Base-by-base conservation (phyloP, 2,113 vertebrate genomes). In the Nannobrachium achirus region DNA sequence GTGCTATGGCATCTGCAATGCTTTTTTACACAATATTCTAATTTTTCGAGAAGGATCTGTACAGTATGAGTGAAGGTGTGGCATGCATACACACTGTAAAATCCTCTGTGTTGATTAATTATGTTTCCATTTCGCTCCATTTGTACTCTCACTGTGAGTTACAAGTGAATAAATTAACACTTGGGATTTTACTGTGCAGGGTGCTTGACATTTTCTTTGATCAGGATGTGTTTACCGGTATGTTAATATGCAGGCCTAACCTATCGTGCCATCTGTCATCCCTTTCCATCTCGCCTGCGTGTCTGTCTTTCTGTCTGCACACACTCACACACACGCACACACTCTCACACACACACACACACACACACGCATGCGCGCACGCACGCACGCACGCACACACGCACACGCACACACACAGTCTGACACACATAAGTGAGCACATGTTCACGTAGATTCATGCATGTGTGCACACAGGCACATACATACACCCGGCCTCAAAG, bases 231-330 rank as follows among this genome's bases (percentile, higher is more conserved):
- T 55, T 61, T 63, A n/a, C n/a, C n/a, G n/a, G n/a, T n/a, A 57
- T 72, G 51, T 75, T 48, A 59, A 77, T 67, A 58, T 67, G 61
- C 52, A 49, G 20, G 20, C 18, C 51, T 53, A 38, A 71, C 14
- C 56, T 60, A 20, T 73, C 50, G 41, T n/a, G 58, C 42, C 63
- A 60, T 57, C 71, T 14, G 68, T 65, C 72, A 56, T 69, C 63
- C 58, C 50, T 45, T 33, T 33, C 25, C 60, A 18, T 3, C 13
- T 44, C 63, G 8, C 20, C 19, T 13, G 7, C 39, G 25, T 20
- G 20, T n/a, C 25, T 38, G 5, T 20, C 59, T 62, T 11, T 44
- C 40, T 9, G 11, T 15, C 55, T 14, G 8, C 56, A 38, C 6
- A 10, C 56, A 13, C 56, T 2, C 25, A 7, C 25, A 14, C 55